Evolutionary conservation across 2,113 vertebrate genomes (phyloP), one percentile per base, ranked within the genome.

Genomic region (Elachura formosa): DNA sequence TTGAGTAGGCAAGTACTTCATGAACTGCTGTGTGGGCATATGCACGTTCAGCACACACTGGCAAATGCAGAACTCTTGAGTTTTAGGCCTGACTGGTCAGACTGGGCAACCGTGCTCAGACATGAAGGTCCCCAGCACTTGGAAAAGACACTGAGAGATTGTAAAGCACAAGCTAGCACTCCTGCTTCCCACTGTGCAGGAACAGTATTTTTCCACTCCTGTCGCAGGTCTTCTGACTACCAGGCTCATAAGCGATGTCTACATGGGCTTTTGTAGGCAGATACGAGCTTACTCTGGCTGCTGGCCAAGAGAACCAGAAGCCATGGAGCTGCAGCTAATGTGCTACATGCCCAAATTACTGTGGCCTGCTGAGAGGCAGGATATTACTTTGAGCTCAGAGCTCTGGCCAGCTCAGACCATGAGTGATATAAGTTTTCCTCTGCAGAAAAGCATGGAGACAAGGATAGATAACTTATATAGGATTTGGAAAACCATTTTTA

Each of bases 291-390:
- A 96, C 85, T 94, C 96, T 96, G 96, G 96, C 95, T 0, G 10
- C 64, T 77, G 55, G 86, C 96, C 96, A 96, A 95, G 86, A 88
- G 83, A 96, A 94, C 85, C 96, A 96, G 96, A 67, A 96, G 94
- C 96, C 92, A 80, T 36, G 92, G 89, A 96, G 94, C 92, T 92
- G 90, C 94, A 95, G 96, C 90, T 94, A 80, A 90, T 94, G 94
- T 86, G 90, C 88, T 90, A 58, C 94, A 92, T 96, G 94, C 75
- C 94, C 94, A 96, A 88, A 96, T 95, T 90, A 28, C 95, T 90
- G 90, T 86, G 90, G 95, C 96, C 88, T 95, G 96, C 96, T 96
- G 95, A 95, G 95, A 94, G 85, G 90, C 94, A 95, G 95, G 96
- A 96, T 96, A 94, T 96, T 93, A 96, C 38, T 63, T 90, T 74